These are phyloP conservation scores for Atractosteus spatula DNA, from an alignment of 2,113 vertebrate genomes.

Conservation along the genomic window DNA sequence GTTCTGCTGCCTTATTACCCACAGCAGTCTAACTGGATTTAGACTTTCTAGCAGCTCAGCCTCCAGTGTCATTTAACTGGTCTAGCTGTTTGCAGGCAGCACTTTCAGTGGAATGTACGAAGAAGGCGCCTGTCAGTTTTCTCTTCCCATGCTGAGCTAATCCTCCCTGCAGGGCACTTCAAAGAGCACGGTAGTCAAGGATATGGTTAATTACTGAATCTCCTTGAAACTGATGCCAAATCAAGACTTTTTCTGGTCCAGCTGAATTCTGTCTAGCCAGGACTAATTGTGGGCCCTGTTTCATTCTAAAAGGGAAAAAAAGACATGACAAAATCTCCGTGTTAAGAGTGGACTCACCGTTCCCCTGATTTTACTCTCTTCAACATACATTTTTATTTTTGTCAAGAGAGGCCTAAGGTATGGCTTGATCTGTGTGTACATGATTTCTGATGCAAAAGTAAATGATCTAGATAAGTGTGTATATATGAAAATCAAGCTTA, in stretches of 20 bases:
- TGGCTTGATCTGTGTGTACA: too few relatives aligned
- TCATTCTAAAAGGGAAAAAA: slow-evolving; percentile 10
- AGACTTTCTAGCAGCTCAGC: neutral
- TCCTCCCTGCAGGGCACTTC: slow-evolving; percentile 66
- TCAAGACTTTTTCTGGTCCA: slow-evolving; percentile 50
- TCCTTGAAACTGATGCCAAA: slow-evolving; percentile 66
- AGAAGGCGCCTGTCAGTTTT: neutral
- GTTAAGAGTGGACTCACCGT: slow-evolving; percentile 20
- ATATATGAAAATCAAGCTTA: too few relatives aligned
- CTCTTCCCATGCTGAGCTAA: slow-evolving; percentile 47
- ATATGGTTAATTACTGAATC: slow-evolving; percentile 68
- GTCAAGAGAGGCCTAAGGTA: too few relatives aligned
- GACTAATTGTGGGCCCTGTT: slow-evolving; percentile 51
- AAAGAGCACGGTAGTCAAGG: slow-evolving; percentile 63
- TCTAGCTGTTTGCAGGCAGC: neutral
- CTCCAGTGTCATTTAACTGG: slow-evolving; percentile 2
- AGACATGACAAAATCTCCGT: slow-evolving; percentile 28
- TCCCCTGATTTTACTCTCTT: too few relatives aligned
- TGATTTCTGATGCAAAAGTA: too few relatives aligned
- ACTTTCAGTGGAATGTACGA: neutral
- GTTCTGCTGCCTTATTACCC: neutral
- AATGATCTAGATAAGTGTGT: too few relatives aligned
- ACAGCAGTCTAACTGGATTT: neutral
- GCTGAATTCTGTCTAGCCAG: slow-evolving; percentile 43
- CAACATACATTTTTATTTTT: too few relatives aligned